Evolutionary conservation across 2,797 vertebrate genomes (phyloP).

Genomic region (Borostomias antarcticus): DNA sequence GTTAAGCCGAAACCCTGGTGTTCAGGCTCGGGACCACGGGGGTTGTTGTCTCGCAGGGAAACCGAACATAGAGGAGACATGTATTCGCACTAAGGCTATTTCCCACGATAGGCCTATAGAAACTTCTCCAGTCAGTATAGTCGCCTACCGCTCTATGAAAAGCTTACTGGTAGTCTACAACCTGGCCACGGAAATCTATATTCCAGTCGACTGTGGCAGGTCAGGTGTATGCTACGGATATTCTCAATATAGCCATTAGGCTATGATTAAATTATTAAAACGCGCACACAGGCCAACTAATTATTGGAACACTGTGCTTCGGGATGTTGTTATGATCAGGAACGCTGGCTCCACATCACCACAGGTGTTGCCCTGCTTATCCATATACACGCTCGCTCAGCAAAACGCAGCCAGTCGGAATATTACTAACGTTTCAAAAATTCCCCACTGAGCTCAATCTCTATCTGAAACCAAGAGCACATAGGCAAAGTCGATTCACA

Average conservation of each 20-base stretch:
- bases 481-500: conserved; percentile 6
- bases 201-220: not conserved
- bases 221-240: too few relatives aligned
- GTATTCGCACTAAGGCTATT: not conserved
- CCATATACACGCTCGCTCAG: conserved; percentile 35
- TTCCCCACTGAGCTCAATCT: not conserved
- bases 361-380: conserved; percentile 62
- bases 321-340: conserved; percentile 13
- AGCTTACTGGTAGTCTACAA: too few relatives aligned
- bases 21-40: conserved; percentile 29
- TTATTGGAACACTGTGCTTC: not conserved
- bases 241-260: too few relatives aligned
- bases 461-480: not conserved
- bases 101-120: too few relatives aligned
- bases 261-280: too few relatives aligned
- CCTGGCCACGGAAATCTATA: not conserved
- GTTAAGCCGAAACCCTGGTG: conserved; percentile 69
- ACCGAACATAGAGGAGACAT: not conserved
- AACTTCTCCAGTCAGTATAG: too few relatives aligned
- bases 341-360: conserved; percentile 40
- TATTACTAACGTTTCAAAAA: not conserved
- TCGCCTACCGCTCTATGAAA: too few relatives aligned
- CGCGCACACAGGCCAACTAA: not conserved
- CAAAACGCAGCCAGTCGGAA: conserved; percentile 8
- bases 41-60: not conserved